Conservation (phyloP, 2,113 vertebrate species). For the Numenius arquata region DNA sequence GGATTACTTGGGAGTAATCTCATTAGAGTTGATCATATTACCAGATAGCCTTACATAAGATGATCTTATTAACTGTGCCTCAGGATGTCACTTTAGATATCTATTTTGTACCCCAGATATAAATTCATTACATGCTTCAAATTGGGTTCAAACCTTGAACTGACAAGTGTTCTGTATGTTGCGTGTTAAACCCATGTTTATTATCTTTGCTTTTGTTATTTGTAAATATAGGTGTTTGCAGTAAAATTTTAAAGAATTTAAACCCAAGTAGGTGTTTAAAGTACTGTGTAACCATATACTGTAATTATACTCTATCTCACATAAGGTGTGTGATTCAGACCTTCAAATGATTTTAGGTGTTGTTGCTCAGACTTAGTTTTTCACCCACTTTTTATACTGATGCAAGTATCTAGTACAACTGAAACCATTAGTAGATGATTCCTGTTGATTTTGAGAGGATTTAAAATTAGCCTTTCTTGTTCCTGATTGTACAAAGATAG, state of each 20-base stretch:
- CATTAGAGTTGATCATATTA: slow-evolving; percentile 62
- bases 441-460: neutral
- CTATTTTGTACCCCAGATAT: slow-evolving; percentile 21
- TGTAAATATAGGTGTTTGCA: neutral
- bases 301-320: neutral
- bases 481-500: neutral
- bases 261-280: neutral
- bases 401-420: neutral
- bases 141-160: slow-evolving; percentile 25
- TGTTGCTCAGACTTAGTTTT: neutral
- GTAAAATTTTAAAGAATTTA: neutral
- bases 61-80: slow-evolving; percentile 66
- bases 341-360: neutral
- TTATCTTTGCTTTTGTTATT: neutral
- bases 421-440: neutral
- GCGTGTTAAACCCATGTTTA: neutral
- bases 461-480: neutral
- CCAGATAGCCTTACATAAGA: slow-evolving; percentile 63
- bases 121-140: slow-evolving; percentile 57
- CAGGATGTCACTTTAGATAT: slow-evolving; percentile 64
- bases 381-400: neutral
- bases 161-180: neutral
- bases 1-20: slow-evolving; percentile 61
- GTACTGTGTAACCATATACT: neutral
- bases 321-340: neutral